A percentile compares a stretch with the other conserved stretches of the same genome.
Evolutionary conservation across 2,888 invertebrate genomes (phyloP).

Genomic region (Vesta saturnalis): DNA sequence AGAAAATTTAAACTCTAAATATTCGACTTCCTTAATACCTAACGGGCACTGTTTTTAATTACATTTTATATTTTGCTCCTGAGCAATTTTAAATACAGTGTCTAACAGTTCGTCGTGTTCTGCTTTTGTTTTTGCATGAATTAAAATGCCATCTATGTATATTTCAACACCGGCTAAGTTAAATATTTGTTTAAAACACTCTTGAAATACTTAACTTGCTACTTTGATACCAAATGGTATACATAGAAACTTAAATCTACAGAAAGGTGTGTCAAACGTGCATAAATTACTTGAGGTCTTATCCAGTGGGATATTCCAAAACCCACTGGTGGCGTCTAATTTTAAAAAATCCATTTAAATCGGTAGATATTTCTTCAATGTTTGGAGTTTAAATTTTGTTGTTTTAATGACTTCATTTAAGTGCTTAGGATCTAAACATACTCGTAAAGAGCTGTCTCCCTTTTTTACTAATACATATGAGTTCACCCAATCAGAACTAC

Average conservation of each 20-base stretch:
- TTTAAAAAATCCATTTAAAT: constrained; percentile 26
- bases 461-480: too few species aligned
- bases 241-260: constrained; percentile 31
- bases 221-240: constrained; percentile 17
- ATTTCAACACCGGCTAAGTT: too few species aligned
- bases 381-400: neutral
- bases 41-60: too few species aligned
- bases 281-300: constrained; percentile 35
- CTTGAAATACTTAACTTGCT: constrained; percentile 28
- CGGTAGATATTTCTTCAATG: neutral
- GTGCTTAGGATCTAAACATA: neutral
- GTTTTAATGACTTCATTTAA: constrained; percentile 7
- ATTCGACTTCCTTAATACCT: too few species aligned
- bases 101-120: too few species aligned
- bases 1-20: too few species aligned
- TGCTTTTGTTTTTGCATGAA: too few species aligned
- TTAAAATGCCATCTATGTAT: too few species aligned
- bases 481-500: too few species aligned
- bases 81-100: too few species aligned
- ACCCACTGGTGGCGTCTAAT: constrained; percentile 34
- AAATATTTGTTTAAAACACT: constrained; percentile 21
- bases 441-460: neutral
- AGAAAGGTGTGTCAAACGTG: constrained; percentile 41
- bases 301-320: constrained; percentile 26
- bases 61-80: too few species aligned